Percentiles rank a stretch among this genome's conserved stretches.
Evolutionary conservation across 2,888 invertebrate genomes (phyloP).

Genomic region (Aleiodes alternator): DNA sequence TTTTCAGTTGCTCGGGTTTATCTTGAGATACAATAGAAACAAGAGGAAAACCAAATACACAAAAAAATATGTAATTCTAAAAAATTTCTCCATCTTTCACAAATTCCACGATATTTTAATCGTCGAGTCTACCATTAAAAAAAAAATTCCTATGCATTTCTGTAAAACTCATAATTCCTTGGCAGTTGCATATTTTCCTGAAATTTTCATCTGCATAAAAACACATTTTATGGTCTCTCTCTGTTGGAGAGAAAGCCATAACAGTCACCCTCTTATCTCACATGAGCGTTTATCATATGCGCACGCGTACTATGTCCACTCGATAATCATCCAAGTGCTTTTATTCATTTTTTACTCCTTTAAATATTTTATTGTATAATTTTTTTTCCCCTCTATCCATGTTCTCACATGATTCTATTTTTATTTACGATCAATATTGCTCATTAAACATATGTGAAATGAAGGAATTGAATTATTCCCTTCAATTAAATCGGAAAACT

Average conservation of each 20-base stretch:
- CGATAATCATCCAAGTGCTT: slow-evolving; percentile 29
- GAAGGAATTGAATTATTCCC: neutral
- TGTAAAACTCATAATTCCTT: too few species aligned
- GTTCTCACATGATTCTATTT: slow-evolving; percentile 15
- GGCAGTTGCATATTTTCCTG: too few species aligned
- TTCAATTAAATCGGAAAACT: too few species aligned
- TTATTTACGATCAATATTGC: slow-evolving; percentile 21
- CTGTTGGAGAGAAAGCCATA: slow-evolving; percentile 7
- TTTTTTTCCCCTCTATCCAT: slow-evolving; percentile 4
- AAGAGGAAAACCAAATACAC: neutral
- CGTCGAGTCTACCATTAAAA: too few species aligned
- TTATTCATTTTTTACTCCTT: neutral
- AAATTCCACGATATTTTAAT: too few species aligned
- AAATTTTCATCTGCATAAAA: slow-evolving; percentile 8
- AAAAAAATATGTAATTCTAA: neutral
- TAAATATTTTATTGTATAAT: neutral
- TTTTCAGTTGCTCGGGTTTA: neutral
- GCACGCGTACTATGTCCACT: slow-evolving; percentile 27
- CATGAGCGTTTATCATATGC: slow-evolving; percentile 31
- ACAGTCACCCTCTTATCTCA: slow-evolving; percentile 27
- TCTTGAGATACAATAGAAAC: too few species aligned
- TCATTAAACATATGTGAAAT: neutral
- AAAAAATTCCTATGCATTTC: too few species aligned
- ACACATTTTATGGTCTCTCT: neutral
- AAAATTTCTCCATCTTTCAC: too few species aligned